phyloP scores from a whole-genome alignment of 2,888 invertebrate genomes.

The Sinelater perroti region DNA sequence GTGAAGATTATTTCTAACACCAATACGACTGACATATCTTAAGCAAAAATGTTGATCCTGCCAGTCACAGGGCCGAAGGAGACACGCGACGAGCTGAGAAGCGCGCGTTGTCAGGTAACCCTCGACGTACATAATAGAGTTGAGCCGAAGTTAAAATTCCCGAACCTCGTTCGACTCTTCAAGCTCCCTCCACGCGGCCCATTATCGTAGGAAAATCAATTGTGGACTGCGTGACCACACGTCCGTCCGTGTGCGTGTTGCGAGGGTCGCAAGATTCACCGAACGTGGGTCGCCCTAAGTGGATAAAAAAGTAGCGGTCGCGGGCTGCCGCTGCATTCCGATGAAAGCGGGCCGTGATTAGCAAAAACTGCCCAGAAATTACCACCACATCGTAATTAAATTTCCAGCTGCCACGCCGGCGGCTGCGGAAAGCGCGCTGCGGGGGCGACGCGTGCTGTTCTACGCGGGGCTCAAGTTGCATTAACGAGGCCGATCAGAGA shows the following conservation, averaged over 20 bases:
- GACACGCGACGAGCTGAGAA: too few relatives aligned
- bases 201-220: constrained; percentile 40
- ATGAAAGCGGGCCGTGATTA: constrained; percentile 9
- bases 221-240: constrained; percentile 36
- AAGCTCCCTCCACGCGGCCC: constrained; percentile 24
- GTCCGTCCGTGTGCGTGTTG: constrained; percentile 39
- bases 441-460: too few relatives aligned
- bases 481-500: constrained; percentile 15
- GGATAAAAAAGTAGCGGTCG: constrained; percentile 19
- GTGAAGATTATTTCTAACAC: too few relatives aligned
- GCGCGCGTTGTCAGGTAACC: too few relatives aligned
- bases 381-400: constrained; percentile 6
- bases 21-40: too few relatives aligned
- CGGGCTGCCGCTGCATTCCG: constrained; percentile 14
- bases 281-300: constrained; percentile 41
- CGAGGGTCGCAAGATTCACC: constrained; percentile 33
- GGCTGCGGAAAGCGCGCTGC: background rate
- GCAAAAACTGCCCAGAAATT: constrained; percentile 4
- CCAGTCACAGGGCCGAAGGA: too few relatives aligned
- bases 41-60: too few relatives aligned
- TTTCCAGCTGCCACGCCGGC: background rate
- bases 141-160: constrained; percentile 6
- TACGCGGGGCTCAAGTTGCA: constrained; percentile 16
- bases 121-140: too few relatives aligned
- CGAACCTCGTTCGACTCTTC: constrained; percentile 5